Percentiles rank a stretch among this genome's conserved stretches.
phyloP scores from a whole-genome alignment of 2,888 invertebrate genomes.

The Drosophila neutralis region DNA sequence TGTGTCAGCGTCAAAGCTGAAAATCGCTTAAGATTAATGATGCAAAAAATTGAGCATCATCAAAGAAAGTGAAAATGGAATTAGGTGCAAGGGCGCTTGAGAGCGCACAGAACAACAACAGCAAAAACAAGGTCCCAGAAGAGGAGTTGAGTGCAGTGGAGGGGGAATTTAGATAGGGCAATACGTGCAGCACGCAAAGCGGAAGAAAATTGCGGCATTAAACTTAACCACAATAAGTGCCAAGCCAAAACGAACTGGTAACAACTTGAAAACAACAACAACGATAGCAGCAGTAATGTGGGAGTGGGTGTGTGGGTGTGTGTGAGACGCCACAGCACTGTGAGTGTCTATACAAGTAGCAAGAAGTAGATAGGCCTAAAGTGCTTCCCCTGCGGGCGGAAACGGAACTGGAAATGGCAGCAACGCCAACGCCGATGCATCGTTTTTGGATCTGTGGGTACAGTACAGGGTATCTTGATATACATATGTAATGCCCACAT shows the following conservation, averaged over 20 bases:
- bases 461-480: not conserved
- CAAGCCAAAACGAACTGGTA: constrained; percentile 62
- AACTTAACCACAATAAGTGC: constrained; percentile 74
- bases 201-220: constrained; percentile 73
- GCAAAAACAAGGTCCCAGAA: not conserved
- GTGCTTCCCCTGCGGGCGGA: constrained; percentile 62
- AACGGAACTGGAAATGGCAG: constrained; percentile 68
- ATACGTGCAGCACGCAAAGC: constrained; percentile 73
- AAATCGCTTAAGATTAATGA: constrained; percentile 80
- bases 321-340: constrained; percentile 23
- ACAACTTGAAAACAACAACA: constrained; percentile 45
- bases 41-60: constrained; percentile 80
- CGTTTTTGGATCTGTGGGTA: not conserved
- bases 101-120: constrained; percentile 26
- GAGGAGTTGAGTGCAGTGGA: not conserved
- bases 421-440: constrained; percentile 34
- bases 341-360: constrained; percentile 47
- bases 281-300: constrained; percentile 10
- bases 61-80: constrained; percentile 80
- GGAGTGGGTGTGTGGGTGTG: constrained; percentile 14
- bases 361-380: constrained; percentile 65
- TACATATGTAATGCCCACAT: not conserved
- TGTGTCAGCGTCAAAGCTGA: constrained; percentile 72
- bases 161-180: constrained; percentile 3
- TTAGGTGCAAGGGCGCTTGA: constrained; percentile 69